Percentiles rank a stretch among this genome's conserved stretches.
These are phyloP conservation scores for Miniopterus natalensis DNA, from an alignment of 2,113 vertebrate species.

Conservation along the genomic window DNA sequence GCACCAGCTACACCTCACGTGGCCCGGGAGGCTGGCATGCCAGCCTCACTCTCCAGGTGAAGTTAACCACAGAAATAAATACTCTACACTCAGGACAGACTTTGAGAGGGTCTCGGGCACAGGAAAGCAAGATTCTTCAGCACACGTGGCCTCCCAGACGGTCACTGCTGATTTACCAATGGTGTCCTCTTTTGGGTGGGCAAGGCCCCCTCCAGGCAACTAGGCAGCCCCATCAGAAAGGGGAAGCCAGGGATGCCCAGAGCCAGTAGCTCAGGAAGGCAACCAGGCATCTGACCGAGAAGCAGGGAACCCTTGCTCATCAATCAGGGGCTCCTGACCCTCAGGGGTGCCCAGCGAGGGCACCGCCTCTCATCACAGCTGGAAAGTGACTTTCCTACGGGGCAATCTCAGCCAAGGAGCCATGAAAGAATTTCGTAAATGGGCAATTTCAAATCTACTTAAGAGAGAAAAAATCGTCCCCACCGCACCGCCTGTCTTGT, in stretches of 20 bases:
- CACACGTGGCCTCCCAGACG: not conserved
- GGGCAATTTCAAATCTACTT: not conserved
- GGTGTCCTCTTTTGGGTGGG: not conserved
- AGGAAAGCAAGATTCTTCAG: not conserved
- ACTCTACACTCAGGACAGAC: not conserved
- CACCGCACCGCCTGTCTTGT: accelerated
- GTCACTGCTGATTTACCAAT: not conserved
- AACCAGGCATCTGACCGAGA: not conserved
- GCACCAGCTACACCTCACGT: accelerated
- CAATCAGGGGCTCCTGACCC: not conserved
- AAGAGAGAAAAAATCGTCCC: not conserved
- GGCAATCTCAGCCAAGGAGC: not conserved
- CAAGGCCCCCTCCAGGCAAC: not conserved
- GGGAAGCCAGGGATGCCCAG: not conserved
- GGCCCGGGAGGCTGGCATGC: not conserved
- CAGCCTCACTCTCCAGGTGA: not conserved
- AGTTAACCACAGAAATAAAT: not conserved
- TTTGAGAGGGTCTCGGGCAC: not conserved
- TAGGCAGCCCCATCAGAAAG: not conserved
- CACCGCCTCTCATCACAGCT: accelerated
- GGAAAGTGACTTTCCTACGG: not conserved
- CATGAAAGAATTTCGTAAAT: not conserved
- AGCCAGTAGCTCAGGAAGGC: not conserved
- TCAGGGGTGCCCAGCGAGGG: accelerated
- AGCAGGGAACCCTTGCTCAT: not conserved